Conservation (phyloP, 2,113 vertebrate species). For the Butastur rufipennis region DNA sequence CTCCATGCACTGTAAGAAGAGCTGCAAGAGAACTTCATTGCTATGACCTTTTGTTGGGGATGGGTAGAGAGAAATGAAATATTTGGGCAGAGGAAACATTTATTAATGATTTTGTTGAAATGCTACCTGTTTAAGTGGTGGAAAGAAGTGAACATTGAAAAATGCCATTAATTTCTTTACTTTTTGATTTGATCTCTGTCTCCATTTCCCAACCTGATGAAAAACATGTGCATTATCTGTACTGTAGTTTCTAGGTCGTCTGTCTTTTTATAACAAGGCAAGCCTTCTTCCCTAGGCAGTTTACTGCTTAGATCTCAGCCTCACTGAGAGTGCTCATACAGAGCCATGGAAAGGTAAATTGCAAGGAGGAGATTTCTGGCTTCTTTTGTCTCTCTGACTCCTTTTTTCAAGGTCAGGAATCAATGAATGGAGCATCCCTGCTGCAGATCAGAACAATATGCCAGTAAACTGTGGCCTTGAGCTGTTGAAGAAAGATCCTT, state of each 20-base stretch:
- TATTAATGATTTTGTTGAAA: background rate
- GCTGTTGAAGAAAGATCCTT: background rate
- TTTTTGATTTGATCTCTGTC: background rate
- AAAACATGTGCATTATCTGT: background rate
- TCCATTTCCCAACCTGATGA: background rate
- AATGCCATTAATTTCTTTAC: background rate
- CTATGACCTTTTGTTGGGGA: background rate
- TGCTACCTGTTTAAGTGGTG: background rate
- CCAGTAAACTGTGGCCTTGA: background rate
- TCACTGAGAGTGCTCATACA: fast-evolving
- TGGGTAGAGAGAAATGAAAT: background rate
- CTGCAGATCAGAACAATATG: background rate
- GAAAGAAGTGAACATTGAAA: background rate
- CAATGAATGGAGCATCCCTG: background rate
- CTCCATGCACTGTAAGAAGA: background rate
- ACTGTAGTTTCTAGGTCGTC: background rate
- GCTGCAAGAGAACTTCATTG: background rate
- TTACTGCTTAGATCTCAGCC: background rate
- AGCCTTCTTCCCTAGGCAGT: background rate
- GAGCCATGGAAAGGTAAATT: background rate
- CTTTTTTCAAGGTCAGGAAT: background rate
- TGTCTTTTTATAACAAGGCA: background rate
- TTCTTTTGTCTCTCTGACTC: background rate
- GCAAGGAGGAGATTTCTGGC: background rate
- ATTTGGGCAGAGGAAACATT: background rate